Evolutionary conservation across 1,140 invertebrate species (phyloP), one percentile per base, ranked within the genome.

Genomic region (Lasioglossum baleicum): DNA sequence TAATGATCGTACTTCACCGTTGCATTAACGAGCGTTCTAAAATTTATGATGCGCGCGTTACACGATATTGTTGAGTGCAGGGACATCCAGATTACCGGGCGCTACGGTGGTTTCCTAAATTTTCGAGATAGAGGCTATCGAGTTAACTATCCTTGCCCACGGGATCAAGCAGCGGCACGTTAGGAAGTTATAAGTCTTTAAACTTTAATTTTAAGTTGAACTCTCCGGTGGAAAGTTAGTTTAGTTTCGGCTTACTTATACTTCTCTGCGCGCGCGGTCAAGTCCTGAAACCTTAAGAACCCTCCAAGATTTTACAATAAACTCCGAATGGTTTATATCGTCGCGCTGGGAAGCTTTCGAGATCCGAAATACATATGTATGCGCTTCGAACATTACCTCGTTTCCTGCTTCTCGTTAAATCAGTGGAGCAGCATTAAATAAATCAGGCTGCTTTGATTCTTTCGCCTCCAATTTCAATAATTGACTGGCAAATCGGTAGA

Each of bases 141-240:
- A 83, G 72, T 85, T 85, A 85, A 83, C 79, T 81, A 86, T 79
- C 71, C 75, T 84, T 77, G 76, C 86, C 75, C 70, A 60, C 72
- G 71, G 79, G 86, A 84, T 85, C 82, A 82, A 79, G 84, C 56
- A 70, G 66, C 70, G 67, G 75, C 80, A 84, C 82, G 87, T 84
- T 87, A 86, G 74, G 77, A 89, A 89, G 88, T 88, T 90, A 88
- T 87, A 89, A 89, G 88, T 89, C 88, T 90, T 87, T 88, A 88
- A 87, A 90, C 80, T 89, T 90, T 90, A 90, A 90, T 88, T 90
- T 90, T 85, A 89, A 84, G 82, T 86, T 88, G 85, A 84, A 87
- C 85, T 84, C 80, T 64, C 65, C 66, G 44, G 66, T 13, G 63
- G 60, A 83, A 82, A 87, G 82, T 84, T 84, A 70, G 75, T 83